Evolutionary conservation across 2,797 vertebrate genomes (phyloP), one percentile per base, ranked within the genome.

Genomic region (Hemibagrus guttatus): DNA sequence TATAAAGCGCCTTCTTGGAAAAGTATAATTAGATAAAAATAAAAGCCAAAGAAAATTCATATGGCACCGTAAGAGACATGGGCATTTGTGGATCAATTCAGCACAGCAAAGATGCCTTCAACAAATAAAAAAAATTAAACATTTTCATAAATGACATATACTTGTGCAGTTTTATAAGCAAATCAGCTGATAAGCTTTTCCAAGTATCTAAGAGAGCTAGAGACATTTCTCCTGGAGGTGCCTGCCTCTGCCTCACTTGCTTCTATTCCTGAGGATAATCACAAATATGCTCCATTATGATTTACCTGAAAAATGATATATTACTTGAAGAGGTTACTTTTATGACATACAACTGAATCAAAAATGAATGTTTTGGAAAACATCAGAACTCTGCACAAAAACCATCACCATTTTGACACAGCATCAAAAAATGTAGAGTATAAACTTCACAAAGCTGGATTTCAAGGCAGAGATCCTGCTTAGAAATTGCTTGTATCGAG

Each of bases 401-500:
- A 75, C 52, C 26, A 75, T 54, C 14, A 7, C 13, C 6, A 52
- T 52, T 52, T 46, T 75, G 72, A 78, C 28, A 58, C 6, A 11
- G 9, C 49, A 58, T 54, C 16, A 58, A 58, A 78, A 78, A 54
- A 28, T 19, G 16, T 52, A 19, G 52, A 58, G 19, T 21, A 78
- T 78, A 31, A 59, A 82, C 68, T 52, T 72, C 54, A 81, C 11
- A 52, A 74, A n/a, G 78, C 42, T 75, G 42, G 74, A 78, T 19
- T 56, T 78, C n/a, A 56, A 78, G 75, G n/a, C n/a, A 76, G 14
- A 13, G 13, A 0, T 52, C 46, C 46, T 54, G 74, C 74, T 76
- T 54, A 54, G n/a, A 76, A 76, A 54, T 4, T 35, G 75, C 54
- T 78, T 58, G 28, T 39, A 59, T 59, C 56, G 14, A 82, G 28